These are phyloP conservation scores for Silurus asotus DNA, from an alignment of 2,113 vertebrate genomes.

Conservation along the genomic window DNA sequence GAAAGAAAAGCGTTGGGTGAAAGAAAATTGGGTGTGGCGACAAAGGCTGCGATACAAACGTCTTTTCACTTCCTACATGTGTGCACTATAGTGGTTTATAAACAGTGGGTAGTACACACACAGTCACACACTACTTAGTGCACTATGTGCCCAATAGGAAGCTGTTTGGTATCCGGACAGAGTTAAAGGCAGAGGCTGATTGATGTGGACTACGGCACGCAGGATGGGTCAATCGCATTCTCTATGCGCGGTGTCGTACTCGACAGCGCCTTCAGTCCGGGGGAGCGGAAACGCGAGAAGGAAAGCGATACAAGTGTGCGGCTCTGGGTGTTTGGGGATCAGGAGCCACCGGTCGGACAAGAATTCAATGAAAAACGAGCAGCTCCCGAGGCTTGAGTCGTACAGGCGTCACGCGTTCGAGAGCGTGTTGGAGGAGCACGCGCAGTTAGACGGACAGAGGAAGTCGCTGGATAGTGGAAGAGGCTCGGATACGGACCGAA, in stretches of 20 bases:
- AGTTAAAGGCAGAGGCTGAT: conserved; percentile 20
- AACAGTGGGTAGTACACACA: not conserved
- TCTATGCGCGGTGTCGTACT: conserved; percentile 54
- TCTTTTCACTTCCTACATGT: not conserved
- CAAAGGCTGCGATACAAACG: not conserved
- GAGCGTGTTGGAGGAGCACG: not conserved
- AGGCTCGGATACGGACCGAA: conserved; percentile 56
- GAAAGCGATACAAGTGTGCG: conserved; percentile 42
- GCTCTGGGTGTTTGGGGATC: conserved; percentile 40
- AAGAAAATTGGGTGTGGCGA: not conserved
- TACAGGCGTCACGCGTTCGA: conserved; percentile 57
- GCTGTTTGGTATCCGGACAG: not conserved
- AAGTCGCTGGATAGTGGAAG: conserved; percentile 40
- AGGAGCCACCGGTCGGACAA: conserved; percentile 48
- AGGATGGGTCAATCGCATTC: conserved; percentile 69
- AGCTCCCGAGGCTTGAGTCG: conserved; percentile 62
- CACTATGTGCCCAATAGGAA: not conserved
- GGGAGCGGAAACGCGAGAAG: conserved; percentile 54
- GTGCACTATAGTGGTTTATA: not conserved
- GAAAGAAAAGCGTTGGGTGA: not conserved
- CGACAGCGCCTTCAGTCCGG: conserved; percentile 46
- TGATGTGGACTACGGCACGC: conserved; percentile 64
- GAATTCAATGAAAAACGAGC: conserved; percentile 69
- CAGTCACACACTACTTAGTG: not conserved
- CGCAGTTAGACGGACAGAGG: not conserved